Percentiles rank a stretch among this genome's conserved stretches.
Conservation (phyloP, 2,113 vertebrate species). For the Polypterus senegalus region DNA sequence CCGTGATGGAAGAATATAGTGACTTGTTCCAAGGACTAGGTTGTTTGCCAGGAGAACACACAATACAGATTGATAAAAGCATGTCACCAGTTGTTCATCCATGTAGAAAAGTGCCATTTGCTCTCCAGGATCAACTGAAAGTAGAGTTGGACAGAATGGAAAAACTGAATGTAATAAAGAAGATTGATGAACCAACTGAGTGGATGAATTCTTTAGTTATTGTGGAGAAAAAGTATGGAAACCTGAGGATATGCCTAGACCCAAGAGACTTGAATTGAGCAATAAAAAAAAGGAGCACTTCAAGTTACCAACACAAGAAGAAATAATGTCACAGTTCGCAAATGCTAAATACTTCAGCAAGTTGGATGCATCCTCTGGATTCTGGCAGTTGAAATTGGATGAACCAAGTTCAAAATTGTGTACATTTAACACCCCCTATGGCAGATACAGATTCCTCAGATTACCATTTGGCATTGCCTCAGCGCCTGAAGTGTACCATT, state of each 20-base stretch:
- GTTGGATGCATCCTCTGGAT: conserved; percentile 5
- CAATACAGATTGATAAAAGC: conserved; percentile 1
- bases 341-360: conserved; percentile 11
- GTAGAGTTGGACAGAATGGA: neutral
- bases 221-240: neutral
- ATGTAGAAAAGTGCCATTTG: conserved; percentile 4
- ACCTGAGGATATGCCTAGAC: neutral
- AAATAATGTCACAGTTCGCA: conserved; percentile 2
- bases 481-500: conserved; percentile 18
- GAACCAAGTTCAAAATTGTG: conserved; percentile 6
- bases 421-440: conserved; percentile 9
- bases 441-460: conserved; percentile 12
- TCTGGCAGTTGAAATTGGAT: conserved; percentile 8
- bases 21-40: conserved; percentile 5
- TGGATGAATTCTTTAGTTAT: neutral
- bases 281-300: conserved; percentile 4
- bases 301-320: neutral
- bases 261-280: neutral
- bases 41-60: neutral
- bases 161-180: neutral
- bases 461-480: conserved; percentile 9
- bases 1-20: neutral
- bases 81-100: conserved; percentile 3
- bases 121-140: neutral
- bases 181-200: neutral